A percentile compares a stretch with the other conserved stretches of the same genome.
phyloP scores from a whole-genome alignment of 2,797 vertebrate genomes.

The Adelosebastes latens region DNA sequence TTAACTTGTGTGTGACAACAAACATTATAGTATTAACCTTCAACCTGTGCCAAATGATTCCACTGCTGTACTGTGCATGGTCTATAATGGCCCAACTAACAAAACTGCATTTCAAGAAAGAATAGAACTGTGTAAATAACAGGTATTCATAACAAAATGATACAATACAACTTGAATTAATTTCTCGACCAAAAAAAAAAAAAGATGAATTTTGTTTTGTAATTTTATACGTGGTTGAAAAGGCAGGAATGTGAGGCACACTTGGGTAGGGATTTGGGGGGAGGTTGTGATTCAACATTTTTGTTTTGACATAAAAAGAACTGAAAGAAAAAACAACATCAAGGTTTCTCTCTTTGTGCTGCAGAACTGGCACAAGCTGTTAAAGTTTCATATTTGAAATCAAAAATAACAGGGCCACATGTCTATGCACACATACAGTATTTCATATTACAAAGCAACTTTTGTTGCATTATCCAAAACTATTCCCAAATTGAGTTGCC shows the following conservation, averaged over 20 bases:
- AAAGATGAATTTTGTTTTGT: neutral
- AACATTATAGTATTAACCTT: neutral
- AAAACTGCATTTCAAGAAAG: neutral
- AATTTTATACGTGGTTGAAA: neutral
- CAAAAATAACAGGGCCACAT: neutral
- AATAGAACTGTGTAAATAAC: neutral
- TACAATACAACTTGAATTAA: neutral
- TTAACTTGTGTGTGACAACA: neutral
- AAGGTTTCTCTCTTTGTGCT: neutral
- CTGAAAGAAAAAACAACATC: neutral
- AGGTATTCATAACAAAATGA: neutral
- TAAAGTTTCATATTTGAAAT: constrained; percentile 7
- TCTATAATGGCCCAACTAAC: neutral
- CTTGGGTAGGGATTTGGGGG: neutral
- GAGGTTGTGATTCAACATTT: neutral
- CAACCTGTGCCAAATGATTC: neutral
- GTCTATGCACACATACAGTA: neutral
- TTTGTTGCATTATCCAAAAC: constrained; percentile 4
- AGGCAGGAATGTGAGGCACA: neutral
- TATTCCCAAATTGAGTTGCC: neutral
- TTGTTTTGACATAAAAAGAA: constrained; percentile 19
- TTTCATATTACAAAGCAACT: neutral
- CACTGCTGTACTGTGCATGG: neutral
- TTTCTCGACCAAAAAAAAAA: neutral
- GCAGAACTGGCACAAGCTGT: constrained; percentile 20